Percentiles rank a stretch among this genome's conserved stretches.
These are phyloP conservation scores for Molossus alvarezi DNA, from an alignment of 2,797 vertebrate species.

Conservation along the genomic window DNA sequence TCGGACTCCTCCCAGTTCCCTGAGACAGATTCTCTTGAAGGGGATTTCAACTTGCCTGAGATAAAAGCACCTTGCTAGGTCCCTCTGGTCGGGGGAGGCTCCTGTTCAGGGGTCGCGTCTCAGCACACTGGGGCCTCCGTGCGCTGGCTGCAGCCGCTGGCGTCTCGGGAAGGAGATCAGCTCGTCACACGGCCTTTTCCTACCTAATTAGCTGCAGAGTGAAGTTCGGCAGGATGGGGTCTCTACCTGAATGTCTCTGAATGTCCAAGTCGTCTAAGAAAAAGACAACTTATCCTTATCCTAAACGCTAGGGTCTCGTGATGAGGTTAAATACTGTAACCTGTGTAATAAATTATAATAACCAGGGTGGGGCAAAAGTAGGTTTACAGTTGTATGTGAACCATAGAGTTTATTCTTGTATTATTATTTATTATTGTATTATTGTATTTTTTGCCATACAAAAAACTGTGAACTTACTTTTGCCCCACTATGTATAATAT, in stretches of 20 bases:
- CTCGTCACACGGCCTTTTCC: fast-evolving
- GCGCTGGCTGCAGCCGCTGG: fast-evolving
- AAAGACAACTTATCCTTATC: not conserved
- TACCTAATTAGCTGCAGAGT: not conserved
- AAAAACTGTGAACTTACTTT: not conserved
- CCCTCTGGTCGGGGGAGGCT: not conserved
- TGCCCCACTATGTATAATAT: not conserved
- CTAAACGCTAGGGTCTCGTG: not conserved
- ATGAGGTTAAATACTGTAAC: not conserved
- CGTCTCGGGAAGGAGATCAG: fast-evolving
- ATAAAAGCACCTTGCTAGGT: not conserved
- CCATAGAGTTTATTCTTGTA: not conserved
- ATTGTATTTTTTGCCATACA: not conserved
- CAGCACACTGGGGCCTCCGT: not conserved
- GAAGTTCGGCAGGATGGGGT: not conserved
- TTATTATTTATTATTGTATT: not conserved
- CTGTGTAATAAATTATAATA: not conserved
- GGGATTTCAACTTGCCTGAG: not conserved
- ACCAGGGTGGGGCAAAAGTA: not conserved
- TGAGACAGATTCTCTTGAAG: not conserved
- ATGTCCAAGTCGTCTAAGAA: not conserved
- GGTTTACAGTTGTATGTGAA: no score
- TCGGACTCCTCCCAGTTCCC: no score
- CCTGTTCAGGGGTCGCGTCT: not conserved
- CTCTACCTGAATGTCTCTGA: not conserved